Base-by-base conservation (phyloP, 2,888 invertebrate genomes). In the Scaeva pyrastri region DNA sequence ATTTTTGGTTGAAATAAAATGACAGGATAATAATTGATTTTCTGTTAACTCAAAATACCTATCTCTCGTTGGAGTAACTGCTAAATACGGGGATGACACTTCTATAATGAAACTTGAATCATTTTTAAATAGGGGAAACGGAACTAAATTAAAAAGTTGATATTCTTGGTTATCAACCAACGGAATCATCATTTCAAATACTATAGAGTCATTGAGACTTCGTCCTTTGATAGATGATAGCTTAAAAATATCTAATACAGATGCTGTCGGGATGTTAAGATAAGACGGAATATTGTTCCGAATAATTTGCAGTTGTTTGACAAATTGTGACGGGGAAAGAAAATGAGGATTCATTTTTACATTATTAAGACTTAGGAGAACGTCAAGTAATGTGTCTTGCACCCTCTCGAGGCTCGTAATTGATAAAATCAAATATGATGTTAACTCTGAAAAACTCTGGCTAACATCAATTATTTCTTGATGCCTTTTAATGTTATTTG, bases 331-430 rank as follows among this genome's bases (percentile, higher is more conserved):
- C 5, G 58, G 2, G 0, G 19, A 39, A 5, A 60, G 39, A 1
- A 39, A 60, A 60, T 39, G 58, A n/a, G 36, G 58, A 60, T 60
- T n/a, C n/a, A n/a, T n/a, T n/a, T n/a, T n/a, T n/a, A 39, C 12
- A 60, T 60, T 60, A 39, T 41, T 41, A 39, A 39, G 39, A 16
- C 39, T 41, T 19, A 39, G 58, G 5, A 39, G 39, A 21, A 60
- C 39, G 2, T 60, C 16, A 45, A 45, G 26, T 14, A 56, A 26
- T 56, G n/a, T 26, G n/a, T 45, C 31, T 31, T 31, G 31, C 31
- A 31, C 3, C 31, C 31, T 31, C 31, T 5, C 31, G 5, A 31
- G 31, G 31, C 7, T 31, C 31, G 31, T 31, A 31, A 31, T 31
- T 1, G 31, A 19, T 52, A 12, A 11, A 52, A 16, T 14, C 21